Conservation (phyloP, 2,113 vertebrate species). For the Irena cyanogastra region DNA sequence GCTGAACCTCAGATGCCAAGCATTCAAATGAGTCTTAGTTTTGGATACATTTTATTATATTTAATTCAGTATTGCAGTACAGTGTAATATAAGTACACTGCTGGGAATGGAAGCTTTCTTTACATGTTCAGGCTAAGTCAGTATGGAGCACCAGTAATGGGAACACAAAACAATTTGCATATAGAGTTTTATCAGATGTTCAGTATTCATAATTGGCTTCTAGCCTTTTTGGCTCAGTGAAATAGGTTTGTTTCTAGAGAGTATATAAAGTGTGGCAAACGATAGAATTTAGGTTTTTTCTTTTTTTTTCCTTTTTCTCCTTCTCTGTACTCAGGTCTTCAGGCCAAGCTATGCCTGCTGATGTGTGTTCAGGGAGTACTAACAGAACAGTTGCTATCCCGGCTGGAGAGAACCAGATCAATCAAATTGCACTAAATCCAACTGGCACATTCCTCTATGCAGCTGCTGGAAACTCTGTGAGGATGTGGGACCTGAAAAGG, state of each 20-base stretch:
- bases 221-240: neutral
- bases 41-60: neutral
- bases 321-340: constrained; percentile 78
- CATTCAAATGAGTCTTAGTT: neutral
- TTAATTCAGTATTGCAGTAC: neutral
- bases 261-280: neutral
- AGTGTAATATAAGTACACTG: neutral
- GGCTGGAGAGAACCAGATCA: constrained; percentile 94
- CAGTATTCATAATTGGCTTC: neutral
- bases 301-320: rapidly evolving
- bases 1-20: neutral
- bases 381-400: constrained; percentile 87
- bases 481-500: constrained; percentile 98
- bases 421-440: constrained; percentile 90
- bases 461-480: constrained; percentile 89
- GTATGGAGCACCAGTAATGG: neutral
- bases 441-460: constrained; percentile 91
- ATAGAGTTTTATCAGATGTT: neutral
- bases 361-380: constrained; percentile 78
- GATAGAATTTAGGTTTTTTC: neutral
- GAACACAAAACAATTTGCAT: neutral
- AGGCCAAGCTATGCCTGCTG: constrained; percentile 87
- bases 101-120: neutral
- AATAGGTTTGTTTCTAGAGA: neutral
- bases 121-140: neutral